Percentiles rank a stretch among this genome's conserved stretches.
These are phyloP conservation scores for Agelas oroides DNA, from an alignment of 37 sponge, comb jelly and placozoan genomes.

Conservation along the genomic window DNA sequence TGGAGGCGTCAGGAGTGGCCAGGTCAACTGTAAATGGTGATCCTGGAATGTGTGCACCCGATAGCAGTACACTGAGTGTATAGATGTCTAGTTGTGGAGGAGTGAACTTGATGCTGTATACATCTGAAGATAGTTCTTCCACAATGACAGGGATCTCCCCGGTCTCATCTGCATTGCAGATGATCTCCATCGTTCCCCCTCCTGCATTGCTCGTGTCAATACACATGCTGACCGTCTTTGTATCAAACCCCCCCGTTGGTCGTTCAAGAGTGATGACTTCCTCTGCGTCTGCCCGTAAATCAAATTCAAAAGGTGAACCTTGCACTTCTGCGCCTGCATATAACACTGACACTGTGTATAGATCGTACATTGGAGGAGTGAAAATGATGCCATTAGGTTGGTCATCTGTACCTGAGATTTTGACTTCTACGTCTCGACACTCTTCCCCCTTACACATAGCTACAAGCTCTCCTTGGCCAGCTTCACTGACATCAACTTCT, in stretches of 20 bases:
- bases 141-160: slow-evolving; percentile 59
- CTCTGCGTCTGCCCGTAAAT: not conserved
- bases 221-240: slow-evolving; percentile 5
- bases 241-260: not conserved
- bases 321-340: slow-evolving; percentile 36
- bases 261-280: too few species aligned
- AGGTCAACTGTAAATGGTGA: slow-evolving; percentile 70
- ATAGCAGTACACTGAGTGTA: slow-evolving; percentile 39
- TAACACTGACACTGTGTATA: slow-evolving; percentile 45
- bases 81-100: slow-evolving; percentile 62
- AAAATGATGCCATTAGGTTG: slow-evolving; percentile 21
- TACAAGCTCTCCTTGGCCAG: slow-evolving; percentile 50
- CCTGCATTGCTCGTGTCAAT: slow-evolving; percentile 47
- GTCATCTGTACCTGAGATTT: not conserved
- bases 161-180: slow-evolving; percentile 3
- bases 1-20: slow-evolving; percentile 25
- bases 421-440: slow-evolving; percentile 45
- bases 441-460: slow-evolving; percentile 48
- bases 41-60: slow-evolving; percentile 50
- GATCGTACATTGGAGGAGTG: slow-evolving; percentile 50
- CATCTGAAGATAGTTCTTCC: not conserved
- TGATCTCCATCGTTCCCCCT: slow-evolving; percentile 35
- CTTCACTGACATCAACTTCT: slow-evolving; percentile 35
- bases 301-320: slow-evolving; percentile 75
- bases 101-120: slow-evolving; percentile 24